A percentile compares a stretch with the other conserved stretches of the same genome.
Conservation (phyloP, 2,113 vertebrate species). For the Corythaeola cristata region DNA sequence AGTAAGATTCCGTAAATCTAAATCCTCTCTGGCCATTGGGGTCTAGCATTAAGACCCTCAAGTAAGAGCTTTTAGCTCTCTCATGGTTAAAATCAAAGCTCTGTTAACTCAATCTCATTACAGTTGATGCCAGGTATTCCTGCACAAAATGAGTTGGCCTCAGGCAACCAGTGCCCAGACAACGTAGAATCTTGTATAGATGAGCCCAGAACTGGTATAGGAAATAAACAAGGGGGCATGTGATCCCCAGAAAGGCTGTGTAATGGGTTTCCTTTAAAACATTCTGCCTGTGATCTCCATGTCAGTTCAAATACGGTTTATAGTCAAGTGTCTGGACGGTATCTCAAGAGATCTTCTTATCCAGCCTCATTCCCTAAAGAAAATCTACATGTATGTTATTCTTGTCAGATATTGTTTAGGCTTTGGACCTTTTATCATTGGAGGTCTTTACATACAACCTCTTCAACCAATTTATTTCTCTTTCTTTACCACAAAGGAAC, state of each 20-base stretch:
- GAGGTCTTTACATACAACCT: not conserved
- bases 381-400: not conserved
- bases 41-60: not conserved
- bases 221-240: not conserved
- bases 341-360: not conserved
- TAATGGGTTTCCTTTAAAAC: not conserved
- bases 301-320: not conserved
- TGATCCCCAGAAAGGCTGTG: not conserved
- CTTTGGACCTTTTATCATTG: not conserved
- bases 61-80: not conserved
- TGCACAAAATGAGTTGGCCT: not conserved
- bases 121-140: not conserved
- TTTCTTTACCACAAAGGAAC: not conserved
- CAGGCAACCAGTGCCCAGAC: not conserved
- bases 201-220: not conserved
- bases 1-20: not conserved
- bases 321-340: not conserved
- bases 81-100: not conserved
- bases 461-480: not conserved
- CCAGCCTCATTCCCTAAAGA: not conserved
- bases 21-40: not conserved
- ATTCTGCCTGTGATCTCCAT: not conserved
- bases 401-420: not conserved
- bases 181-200: not conserved
- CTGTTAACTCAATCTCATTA: not conserved